These are phyloP conservation scores for Manacus vitellinus DNA, from an alignment of 2,113 vertebrate genomes.

Conservation along the genomic window DNA sequence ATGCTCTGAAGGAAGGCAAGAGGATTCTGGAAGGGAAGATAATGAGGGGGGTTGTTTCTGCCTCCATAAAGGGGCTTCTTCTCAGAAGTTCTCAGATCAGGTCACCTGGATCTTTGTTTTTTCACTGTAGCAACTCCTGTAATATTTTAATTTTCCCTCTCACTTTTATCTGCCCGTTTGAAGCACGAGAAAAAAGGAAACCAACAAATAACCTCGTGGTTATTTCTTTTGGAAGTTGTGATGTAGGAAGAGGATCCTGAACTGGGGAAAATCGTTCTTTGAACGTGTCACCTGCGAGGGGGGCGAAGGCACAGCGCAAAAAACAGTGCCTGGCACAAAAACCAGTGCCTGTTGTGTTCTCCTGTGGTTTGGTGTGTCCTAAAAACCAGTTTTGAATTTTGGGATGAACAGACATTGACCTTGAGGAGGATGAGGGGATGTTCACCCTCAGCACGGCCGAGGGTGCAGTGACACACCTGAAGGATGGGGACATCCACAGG, in stretches of 20 bases:
- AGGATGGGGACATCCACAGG: background rate
- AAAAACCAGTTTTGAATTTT: background rate
- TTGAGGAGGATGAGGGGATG: background rate
- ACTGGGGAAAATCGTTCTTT: background rate
- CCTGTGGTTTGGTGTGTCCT: background rate
- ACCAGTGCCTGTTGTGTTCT: accelerated
- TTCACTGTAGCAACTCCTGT: background rate
- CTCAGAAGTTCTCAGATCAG: background rate
- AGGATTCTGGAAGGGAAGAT: background rate
- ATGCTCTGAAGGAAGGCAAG: background rate
- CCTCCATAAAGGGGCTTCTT: background rate
- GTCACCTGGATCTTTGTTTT: background rate
- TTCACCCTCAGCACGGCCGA: background rate
- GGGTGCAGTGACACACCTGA: background rate
- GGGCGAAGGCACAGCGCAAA: background rate
- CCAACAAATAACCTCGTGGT: background rate
- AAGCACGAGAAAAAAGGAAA: background rate
- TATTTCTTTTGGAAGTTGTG: background rate
- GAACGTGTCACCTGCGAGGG: background rate
- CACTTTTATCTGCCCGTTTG: background rate
- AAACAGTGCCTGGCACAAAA: background rate
- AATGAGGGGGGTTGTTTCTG: background rate
- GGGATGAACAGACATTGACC: background rate
- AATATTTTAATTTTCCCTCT: slow-evolving; percentile 6
- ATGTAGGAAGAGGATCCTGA: background rate